Percentiles rank a stretch among this genome's conserved stretches.
These are phyloP conservation scores for Mythimna albipuncta DNA, from an alignment of 2,888 invertebrate species.

Conservation along the genomic window DNA sequence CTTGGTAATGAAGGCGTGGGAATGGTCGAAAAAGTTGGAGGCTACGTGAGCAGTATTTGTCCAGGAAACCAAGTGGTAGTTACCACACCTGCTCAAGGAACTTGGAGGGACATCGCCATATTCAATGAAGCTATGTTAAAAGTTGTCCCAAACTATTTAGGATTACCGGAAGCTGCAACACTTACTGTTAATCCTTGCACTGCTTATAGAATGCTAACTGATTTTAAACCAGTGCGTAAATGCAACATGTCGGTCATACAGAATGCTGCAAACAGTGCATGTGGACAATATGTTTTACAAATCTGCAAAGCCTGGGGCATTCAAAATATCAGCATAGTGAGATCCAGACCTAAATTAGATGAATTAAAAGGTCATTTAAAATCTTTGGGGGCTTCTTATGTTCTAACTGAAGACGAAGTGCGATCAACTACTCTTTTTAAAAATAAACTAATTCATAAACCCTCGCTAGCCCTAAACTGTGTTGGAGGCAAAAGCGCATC, in stretches of 20 bases:
- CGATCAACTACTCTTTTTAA: slow-evolving; percentile 81
- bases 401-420: slow-evolving; percentile 93
- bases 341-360: slow-evolving; percentile 94
- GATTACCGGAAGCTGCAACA: slow-evolving; percentile 95
- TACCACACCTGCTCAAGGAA: slow-evolving; percentile 94
- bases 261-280: slow-evolving; percentile 99
- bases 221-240: slow-evolving; percentile 93
- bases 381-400: slow-evolving; percentile 95
- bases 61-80: slow-evolving; percentile 96
- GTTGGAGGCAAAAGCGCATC: slow-evolving; percentile 97
- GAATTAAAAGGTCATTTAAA: slow-evolving; percentile 93
- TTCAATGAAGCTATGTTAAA: slow-evolving; percentile 91
- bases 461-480: slow-evolving; percentile 98
- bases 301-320: slow-evolving; percentile 95
- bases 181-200: slow-evolving; percentile 98
- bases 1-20: slow-evolving; percentile 99
- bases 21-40: slow-evolving; percentile 94
- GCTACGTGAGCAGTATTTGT: slow-evolving; percentile 81
- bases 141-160: slow-evolving; percentile 93
- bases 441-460: slow-evolving; percentile 90
- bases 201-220: slow-evolving; percentile 98
- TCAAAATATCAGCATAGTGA: slow-evolving; percentile 96
- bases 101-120: slow-evolving; percentile 95
- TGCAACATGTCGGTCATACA: slow-evolving; percentile 97
- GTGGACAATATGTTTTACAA: slow-evolving; percentile 98